Evolutionary conservation across 2,797 vertebrate species (phyloP), one percentile per base, ranked within the genome.

Genomic region (Liparis tanakae): DNA sequence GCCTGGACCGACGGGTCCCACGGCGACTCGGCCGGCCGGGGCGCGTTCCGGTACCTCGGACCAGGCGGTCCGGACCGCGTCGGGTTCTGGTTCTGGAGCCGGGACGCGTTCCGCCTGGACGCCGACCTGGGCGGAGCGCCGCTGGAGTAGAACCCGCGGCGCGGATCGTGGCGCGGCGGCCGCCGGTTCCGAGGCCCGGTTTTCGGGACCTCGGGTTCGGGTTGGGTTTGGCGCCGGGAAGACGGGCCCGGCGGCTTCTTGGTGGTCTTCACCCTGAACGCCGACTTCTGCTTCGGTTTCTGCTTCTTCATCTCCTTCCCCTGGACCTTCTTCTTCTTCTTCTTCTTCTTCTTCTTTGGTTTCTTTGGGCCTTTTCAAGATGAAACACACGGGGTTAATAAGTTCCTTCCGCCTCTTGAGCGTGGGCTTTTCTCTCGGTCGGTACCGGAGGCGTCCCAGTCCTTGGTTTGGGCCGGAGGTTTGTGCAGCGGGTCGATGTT

Each of bases 1-100:
- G 98, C 97, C 88, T 99, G 98, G 48, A 99, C 94, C 0, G 96
- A 95, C 0, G 96, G 96, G 88, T 99, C 98, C 97, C 97, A 99
- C 54, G 97, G 84, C 3, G 93, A 91, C 0, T 94, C 89, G 18
- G 25, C 54, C 0, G 66, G 4, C 13, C 10, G 77, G 50, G 85
- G 80, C 60, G 0, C 7, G 62, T 88, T 91, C 55, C 82, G 80
- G 78, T 82, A 8, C 63, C 72, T 76, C 1, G 41, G n/a, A 13
- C 37, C 44, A 68, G 64, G 30, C 0, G 66, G 41, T 67, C 70
- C 48, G 3, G 72, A 46, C 4, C 13, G 44, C 1, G 59, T 72
- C 54, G 30, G n/a, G 51, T 80, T 69, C 70, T 76, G 62, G 43
- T 82, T 78, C 4, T 78, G 39, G 36, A 6, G 5, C 36, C 8